A percentile compares a stretch with the other conserved stretches of the same genome.
Conservation (phyloP, 37 sponge, comb jelly and placozoan genomes). For the Halichondria panicea region DNA sequence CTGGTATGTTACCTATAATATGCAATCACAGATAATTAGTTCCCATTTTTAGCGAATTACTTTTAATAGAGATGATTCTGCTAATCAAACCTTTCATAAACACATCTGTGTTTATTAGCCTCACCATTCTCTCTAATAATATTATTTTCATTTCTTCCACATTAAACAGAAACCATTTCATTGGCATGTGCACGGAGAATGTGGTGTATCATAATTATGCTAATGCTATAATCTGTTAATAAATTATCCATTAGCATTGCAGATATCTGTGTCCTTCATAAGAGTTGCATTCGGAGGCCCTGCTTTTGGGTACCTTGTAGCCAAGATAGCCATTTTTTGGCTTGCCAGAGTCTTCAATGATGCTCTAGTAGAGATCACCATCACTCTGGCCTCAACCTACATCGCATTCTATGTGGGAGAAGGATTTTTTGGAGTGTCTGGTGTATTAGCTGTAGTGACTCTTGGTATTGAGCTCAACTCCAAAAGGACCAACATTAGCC, state of each 20-base stretch:
- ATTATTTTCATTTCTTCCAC: not conserved
- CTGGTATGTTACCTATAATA: slow-evolving; percentile 20
- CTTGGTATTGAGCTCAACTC: slow-evolving; percentile 88
- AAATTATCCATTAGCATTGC: slow-evolving; percentile 29
- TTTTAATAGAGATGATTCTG: not conserved
- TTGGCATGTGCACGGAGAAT: too few species aligned
- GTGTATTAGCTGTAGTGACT: slow-evolving; percentile 85
- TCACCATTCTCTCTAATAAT: not conserved
- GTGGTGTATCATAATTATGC: too few species aligned
- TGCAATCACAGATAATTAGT: not conserved
- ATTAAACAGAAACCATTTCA: too few species aligned
- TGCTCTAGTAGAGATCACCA: slow-evolving; percentile 89
- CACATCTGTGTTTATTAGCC: not conserved
- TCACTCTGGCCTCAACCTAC: slow-evolving; percentile 92
- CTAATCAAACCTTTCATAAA: not conserved
- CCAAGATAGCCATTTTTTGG: slow-evolving; percentile 75
- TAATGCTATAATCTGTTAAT: too few species aligned
- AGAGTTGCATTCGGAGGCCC: slow-evolving; percentile 81
- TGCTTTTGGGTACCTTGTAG: slow-evolving; percentile 82
- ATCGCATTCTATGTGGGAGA: slow-evolving; percentile 89
- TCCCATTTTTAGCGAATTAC: not conserved
- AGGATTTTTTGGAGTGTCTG: slow-evolving; percentile 73
- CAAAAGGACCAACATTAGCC: slow-evolving; percentile 83
- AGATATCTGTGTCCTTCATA: slow-evolving; percentile 62
- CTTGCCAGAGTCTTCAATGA: slow-evolving; percentile 92